A percentile compares a stretch with the other conserved stretches of the same genome.
Conservation (phyloP, 2,888 invertebrate species). For the Tortrix viridana region DNA sequence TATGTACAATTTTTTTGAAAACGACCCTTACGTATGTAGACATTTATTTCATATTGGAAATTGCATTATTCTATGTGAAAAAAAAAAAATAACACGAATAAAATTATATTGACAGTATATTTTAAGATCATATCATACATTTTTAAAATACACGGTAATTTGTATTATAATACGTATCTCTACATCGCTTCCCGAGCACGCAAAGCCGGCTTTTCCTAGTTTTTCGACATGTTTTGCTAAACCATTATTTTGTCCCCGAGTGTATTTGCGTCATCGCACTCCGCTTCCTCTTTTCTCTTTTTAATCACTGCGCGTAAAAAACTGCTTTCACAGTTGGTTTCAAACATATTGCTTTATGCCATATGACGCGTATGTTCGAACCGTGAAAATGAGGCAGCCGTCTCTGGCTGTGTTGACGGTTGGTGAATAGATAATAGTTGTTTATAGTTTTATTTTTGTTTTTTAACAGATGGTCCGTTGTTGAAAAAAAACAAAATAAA, state of each 20-base stretch:
- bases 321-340: conserved; percentile 59
- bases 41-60: no score
- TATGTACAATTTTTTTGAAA: no score
- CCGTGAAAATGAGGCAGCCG: conserved; percentile 21
- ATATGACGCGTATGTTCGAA: conserved; percentile 26
- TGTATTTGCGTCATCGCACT: conserved; percentile 50
- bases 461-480: not conserved
- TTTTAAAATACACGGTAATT: no score
- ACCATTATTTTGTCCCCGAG: conserved; percentile 44
- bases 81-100: no score
- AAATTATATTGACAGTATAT: no score
- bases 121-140: no score
- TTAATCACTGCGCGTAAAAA: conserved; percentile 47
- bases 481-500: not conserved
- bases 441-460: conserved; percentile 13
- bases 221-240: conserved; percentile 31
- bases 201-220: conserved; percentile 4
- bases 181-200: not conserved
- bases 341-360: conserved; percentile 51
- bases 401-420: not conserved
- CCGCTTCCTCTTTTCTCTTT: conserved; percentile 41
- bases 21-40: no score
- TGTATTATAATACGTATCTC: not conserved
- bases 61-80: no score
- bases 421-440: not conserved